Evolutionary conservation across 2,888 invertebrate species (phyloP).

Genomic region (Lycaena phlaeas): DNA sequence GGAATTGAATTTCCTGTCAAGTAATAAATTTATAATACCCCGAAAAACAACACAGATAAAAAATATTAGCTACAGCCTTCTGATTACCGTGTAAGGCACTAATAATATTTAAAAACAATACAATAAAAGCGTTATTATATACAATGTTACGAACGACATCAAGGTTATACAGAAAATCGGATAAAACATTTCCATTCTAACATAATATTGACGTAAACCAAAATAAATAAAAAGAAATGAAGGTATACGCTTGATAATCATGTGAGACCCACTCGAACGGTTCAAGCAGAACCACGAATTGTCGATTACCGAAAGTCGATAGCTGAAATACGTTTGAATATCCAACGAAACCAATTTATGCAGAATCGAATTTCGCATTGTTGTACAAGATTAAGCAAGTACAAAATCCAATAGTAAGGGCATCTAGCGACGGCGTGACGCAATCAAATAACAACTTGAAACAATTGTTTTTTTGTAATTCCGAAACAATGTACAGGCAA

Average conservation of each 20-base stretch:
- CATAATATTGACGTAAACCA: conserved; percentile 49
- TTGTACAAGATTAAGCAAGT: conserved; percentile 24
- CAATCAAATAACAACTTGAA: conserved; percentile 29
- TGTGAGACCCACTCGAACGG: conserved; percentile 28
- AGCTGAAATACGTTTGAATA: conserved; percentile 26
- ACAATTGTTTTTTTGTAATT: conserved; percentile 44
- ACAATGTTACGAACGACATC: too few relatives aligned
- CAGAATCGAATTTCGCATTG: conserved; percentile 23
- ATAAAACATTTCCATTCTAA: conserved; percentile 26
- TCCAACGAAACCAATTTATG: conserved; percentile 23
- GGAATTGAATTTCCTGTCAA: too few relatives aligned
- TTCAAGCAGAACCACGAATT: conserved; percentile 26
- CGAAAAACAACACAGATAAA: too few relatives aligned
- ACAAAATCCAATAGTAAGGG: conserved; percentile 28
- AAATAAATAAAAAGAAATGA: conserved; percentile 46
- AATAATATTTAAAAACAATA: too few relatives aligned
- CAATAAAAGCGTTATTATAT: too few relatives aligned
- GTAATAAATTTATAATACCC: too few relatives aligned
- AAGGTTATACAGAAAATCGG: background rate
- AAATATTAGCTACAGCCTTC: too few relatives aligned
- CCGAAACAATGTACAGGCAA: conserved; percentile 26
- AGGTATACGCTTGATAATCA: conserved; percentile 40
- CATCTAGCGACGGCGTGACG: conserved; percentile 23
- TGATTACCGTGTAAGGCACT: too few relatives aligned
- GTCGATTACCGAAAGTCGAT: conserved; percentile 27